Evolutionary conservation across 2,888 invertebrate genomes (phyloP).

Genomic region (Allolobophora icterica): DNA sequence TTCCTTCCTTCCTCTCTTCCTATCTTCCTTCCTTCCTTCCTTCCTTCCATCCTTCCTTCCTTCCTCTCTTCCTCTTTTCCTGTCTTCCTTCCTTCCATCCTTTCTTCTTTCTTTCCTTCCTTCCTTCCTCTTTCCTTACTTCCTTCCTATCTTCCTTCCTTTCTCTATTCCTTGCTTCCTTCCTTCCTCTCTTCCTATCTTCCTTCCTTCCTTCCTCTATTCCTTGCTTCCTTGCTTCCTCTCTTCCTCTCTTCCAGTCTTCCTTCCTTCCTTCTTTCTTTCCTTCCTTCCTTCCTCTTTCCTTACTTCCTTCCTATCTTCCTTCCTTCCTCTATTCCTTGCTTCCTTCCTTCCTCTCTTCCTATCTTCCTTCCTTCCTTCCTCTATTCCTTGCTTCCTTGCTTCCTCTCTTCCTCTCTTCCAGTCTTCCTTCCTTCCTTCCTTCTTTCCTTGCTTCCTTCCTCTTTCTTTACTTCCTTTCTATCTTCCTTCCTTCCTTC

Average conservation of each 20-base stretch:
- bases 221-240: background rate
- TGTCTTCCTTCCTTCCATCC: background rate
- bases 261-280: no score
- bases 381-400: background rate
- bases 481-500: background rate
- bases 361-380: background rate
- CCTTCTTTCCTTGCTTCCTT: no score
- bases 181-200: background rate
- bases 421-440: no score
- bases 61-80: no score
- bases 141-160: background rate
- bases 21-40: no score
- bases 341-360: no score
- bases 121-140: background rate
- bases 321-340: background rate
- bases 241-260: no score
- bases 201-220: background rate
- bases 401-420: no score
- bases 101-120: background rate
- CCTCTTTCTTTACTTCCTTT: no score
- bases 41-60: no score
- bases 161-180: background rate
- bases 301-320: background rate
- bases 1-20: background rate
- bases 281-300: background rate